Base-by-base conservation (phyloP, 2,888 invertebrate genomes). In the Catocala fraxini region DNA sequence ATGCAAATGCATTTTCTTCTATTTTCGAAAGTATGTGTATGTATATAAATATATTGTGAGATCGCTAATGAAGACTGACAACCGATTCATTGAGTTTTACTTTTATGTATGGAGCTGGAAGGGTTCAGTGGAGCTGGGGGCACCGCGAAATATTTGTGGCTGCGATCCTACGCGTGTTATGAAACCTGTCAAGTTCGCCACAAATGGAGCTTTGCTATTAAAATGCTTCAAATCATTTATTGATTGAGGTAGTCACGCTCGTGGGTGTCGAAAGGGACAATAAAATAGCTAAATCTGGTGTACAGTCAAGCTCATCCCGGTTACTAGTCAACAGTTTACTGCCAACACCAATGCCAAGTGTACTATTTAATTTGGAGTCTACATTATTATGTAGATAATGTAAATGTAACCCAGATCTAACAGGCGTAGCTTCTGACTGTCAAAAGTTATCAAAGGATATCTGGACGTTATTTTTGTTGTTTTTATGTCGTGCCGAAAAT, bases 1-100 rank as follows among this genome's bases (percentile, higher is more conserved):
- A 90, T 89, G 89, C 88, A 86, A 90, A 88, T 89, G 79, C 77
- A 86, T 88, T 91, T 90, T 90, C 88, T 88, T 89, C 85, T 83
- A 84, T 89, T 87, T 90, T 88, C 88, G 88, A 89, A 90, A 88
- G 87, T 77, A 59, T 63, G 42, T 51, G 48, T n/a, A 34, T 33
- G 66, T 82, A 79, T 80, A 82, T 84, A 68, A 82, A 79, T 80
- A 82, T 84, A 83, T 84, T 80, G 81, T 80, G 81, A 77, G 82
- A 81, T 79, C 75, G 79, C 71, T 83, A 84, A 82, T 82, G 75
- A 82, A 80, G 76, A 68, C 65, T 67, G 77, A 77, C 75, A 75
- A 70, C 60, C 76, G 67, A 81, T 83, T 80, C 73, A 74, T 73
- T 75, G 61, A 57, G 73, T 78, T 81, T 81, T 81, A 80, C 77